These are phyloP conservation scores for Platorchestia sp. DNA, from an alignment of 1,140 invertebrate genomes.

Conservation along the genomic window DNA sequence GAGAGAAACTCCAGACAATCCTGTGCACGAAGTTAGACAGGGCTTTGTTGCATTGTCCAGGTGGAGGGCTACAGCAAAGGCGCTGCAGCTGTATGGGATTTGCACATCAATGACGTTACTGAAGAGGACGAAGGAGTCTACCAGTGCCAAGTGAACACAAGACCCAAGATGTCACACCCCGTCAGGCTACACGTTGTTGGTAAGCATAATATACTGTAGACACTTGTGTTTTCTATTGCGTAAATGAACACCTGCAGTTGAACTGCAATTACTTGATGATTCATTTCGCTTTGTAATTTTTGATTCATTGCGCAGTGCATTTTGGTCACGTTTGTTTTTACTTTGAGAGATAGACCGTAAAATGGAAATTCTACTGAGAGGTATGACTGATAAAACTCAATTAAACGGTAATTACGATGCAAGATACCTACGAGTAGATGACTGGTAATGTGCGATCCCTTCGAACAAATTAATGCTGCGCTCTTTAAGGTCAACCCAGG, in stretches of 20 bases:
- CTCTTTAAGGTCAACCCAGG: too few species aligned
- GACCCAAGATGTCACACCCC: constrained; percentile 56
- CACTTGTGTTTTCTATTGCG: neutral
- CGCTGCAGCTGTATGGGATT: constrained; percentile 42
- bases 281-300: too few species aligned
- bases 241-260: neutral
- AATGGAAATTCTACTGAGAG: too few species aligned
- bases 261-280: neutral
- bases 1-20: neutral
- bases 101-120: constrained; percentile 41
- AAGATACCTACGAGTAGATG: too few species aligned
- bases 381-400: too few species aligned
- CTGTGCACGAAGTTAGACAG: neutral
- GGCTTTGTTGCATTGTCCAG: neutral
- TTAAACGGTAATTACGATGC: too few species aligned
- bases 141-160: constrained; percentile 57
- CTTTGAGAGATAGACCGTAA: too few species aligned
- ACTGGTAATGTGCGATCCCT: too few species aligned
- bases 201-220: neutral
- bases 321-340: too few species aligned
- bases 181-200: constrained; percentile 42
- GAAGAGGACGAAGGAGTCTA: constrained; percentile 48
- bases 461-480: too few species aligned
- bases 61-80: constrained; percentile 49
- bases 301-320: too few species aligned